Base-by-base conservation (phyloP, 2,888 invertebrate species). In the Nemapogon koenigi region DNA sequence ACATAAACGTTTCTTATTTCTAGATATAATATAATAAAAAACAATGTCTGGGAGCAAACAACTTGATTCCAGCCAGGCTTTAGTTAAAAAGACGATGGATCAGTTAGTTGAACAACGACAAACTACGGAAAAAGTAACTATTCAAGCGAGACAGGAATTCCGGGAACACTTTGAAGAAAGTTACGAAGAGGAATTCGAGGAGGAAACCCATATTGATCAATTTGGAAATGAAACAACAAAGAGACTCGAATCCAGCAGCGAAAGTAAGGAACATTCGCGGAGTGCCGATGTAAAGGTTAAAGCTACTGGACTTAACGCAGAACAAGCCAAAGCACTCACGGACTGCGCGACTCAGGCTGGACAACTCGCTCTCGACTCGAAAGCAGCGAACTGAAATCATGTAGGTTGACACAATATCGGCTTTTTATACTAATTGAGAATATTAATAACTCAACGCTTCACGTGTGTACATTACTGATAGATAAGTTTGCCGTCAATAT, bases 281-380 rank as follows among this genome's bases (percentile, higher is more conserved):
- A 78, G 76, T 41, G 80, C 80, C 17, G 78, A 80, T 43, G 80
- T 80, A 2, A 49, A 67, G 53, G 80, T 80, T 3, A 80, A 80
- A 45, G 80, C 80, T 4, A 54, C 68, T 4, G 80, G 80, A 15
- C 54, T 80, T 16, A 79, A 75, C 43, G 54, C 71, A 2, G 66
- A 68, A 38, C 80, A 80, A 61, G 62, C 75, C 25, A 65, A 78
- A 51, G 78, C 79, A 4, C 63, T 80, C 18, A 76, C 78, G 4
- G 76, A 79, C 49, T 75, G 76, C 49, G 80, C 80, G 6, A 76
- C 69, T 44, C 52, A 79, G 48, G 78, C 80, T 35, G 76, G 79
- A 46, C 75, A 79, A 41, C 64, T 80, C 44, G 79, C 80, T 31
- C 69, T 78, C 41, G 78, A 76, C 50, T 68, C 68, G 40, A 76